Conservation (phyloP, 1,140 invertebrate genomes). For the Papilio machaon region DNA sequence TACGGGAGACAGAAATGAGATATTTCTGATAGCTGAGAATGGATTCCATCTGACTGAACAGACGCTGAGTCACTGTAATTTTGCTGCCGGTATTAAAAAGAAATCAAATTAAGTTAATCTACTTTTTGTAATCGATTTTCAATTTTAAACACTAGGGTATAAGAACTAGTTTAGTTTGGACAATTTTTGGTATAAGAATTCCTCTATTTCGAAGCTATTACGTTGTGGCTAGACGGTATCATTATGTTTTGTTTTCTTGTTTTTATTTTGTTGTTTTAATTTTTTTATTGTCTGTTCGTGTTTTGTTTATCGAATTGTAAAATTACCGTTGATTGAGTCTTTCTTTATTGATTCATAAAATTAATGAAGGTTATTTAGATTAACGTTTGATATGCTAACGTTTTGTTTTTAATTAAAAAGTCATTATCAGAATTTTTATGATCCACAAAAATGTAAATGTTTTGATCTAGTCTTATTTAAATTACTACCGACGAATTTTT, state of each 20-base stretch:
- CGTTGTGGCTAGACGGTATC: conserved; percentile 43
- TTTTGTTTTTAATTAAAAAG: not conserved
- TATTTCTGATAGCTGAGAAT: conserved; percentile 41
- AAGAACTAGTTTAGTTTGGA: conserved; percentile 34
- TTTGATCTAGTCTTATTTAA: too few relatives aligned
- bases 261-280: conserved; percentile 32
- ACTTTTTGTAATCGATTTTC: not conserved
- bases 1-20: conserved; percentile 27
- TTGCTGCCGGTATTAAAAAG: conserved; percentile 42
- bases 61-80: conserved; percentile 52
- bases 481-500: too few relatives aligned
- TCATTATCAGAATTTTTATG: not conserved
- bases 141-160: not conserved
- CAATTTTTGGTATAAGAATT: conserved; percentile 59
- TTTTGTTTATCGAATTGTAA: conserved; percentile 37
- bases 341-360: conserved; percentile 27
- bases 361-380: not conserved
- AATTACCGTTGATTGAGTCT: not conserved
- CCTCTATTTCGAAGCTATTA: conserved; percentile 55
- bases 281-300: conserved; percentile 13
- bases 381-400: not conserved
- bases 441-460: not conserved
- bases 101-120: conserved; percentile 24
- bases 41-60: conserved; percentile 45
- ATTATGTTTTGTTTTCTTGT: conserved; percentile 42